Evolutionary conservation across 2,113 vertebrate genomes (phyloP).

Genomic region (Nyctereutes procyonoides): DNA sequence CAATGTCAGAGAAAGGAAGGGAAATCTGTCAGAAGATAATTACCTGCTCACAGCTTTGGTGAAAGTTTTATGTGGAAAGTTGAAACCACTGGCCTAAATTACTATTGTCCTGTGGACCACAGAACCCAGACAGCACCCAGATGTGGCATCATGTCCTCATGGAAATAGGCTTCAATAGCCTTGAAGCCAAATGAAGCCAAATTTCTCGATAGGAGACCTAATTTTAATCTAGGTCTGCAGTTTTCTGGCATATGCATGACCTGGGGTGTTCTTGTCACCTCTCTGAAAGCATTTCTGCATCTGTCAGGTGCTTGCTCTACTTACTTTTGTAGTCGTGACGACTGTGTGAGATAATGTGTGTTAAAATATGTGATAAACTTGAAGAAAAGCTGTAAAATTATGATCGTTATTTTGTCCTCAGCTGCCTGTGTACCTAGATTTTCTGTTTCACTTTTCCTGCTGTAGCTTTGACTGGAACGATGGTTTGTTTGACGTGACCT

Average conservation of each 20-base stretch:
- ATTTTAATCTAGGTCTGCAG: not conserved
- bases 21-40: not conserved
- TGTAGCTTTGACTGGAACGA: conserved; percentile 96
- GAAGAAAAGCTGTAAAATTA: not conserved
- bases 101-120: not conserved
- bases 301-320: not conserved
- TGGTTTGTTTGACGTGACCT: conserved; percentile 95
- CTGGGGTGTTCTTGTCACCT: not conserved
- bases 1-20: conserved; percentile 5
- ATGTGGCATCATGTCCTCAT: not conserved
- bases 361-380: not conserved
- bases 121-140: not conserved
- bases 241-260: not conserved
- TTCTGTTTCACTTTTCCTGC: conserved; percentile 25
- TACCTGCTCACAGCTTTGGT: not conserved
- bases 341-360: not conserved
- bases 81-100: not conserved
- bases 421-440: not conserved
- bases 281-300: not conserved
- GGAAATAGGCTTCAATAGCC: too few species aligned
- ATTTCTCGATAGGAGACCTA: not conserved
- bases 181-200: too few species aligned
- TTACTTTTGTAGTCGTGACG: not conserved
- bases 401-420: not conserved
- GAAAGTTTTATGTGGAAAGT: not conserved